These are phyloP conservation scores for Hippocampus kuda DNA, from an alignment of 2,797 vertebrate genomes.

Conservation along the genomic window DNA sequence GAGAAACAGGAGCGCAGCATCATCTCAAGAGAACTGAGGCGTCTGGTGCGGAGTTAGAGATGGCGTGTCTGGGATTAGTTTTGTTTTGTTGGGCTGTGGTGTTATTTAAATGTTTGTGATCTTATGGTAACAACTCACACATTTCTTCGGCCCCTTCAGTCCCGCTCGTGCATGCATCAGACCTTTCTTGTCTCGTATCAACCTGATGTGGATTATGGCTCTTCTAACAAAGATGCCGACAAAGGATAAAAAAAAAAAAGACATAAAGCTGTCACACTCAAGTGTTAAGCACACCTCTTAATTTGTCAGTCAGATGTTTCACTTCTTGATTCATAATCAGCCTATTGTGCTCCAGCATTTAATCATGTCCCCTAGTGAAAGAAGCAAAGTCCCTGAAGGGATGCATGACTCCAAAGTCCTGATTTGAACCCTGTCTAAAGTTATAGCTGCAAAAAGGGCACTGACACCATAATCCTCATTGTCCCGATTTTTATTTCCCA, in stretches of 20 bases:
- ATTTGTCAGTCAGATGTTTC: not conserved
- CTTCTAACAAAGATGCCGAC: not conserved
- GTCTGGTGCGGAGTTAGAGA: constrained; percentile 27
- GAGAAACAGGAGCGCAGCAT: constrained; percentile 34
- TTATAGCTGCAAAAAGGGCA: not conserved
- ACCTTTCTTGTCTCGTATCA: not conserved
- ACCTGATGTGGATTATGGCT: not conserved
- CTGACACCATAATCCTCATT: not conserved
- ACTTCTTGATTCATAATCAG: not conserved
- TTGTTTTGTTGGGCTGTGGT: constrained; percentile 27
- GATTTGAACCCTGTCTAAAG: no score
- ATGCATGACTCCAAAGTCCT: no score
- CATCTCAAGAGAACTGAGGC: constrained; percentile 18
- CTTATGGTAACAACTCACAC: constrained; percentile 8
- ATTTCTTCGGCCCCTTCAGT: not conserved
- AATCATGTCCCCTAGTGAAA: no score
- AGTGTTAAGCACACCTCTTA: not conserved
- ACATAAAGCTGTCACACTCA: not conserved
- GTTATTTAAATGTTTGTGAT: constrained; percentile 46
- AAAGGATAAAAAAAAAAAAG: not conserved
- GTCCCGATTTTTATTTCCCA: not conserved
- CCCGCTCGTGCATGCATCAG: not conserved
- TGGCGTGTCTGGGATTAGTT: constrained; percentile 41
- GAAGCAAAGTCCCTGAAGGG: not conserved
- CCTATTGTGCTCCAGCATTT: no score